phyloP scores from a whole-genome alignment of 2,888 invertebrate species.

The Rapana venosa region DNA sequence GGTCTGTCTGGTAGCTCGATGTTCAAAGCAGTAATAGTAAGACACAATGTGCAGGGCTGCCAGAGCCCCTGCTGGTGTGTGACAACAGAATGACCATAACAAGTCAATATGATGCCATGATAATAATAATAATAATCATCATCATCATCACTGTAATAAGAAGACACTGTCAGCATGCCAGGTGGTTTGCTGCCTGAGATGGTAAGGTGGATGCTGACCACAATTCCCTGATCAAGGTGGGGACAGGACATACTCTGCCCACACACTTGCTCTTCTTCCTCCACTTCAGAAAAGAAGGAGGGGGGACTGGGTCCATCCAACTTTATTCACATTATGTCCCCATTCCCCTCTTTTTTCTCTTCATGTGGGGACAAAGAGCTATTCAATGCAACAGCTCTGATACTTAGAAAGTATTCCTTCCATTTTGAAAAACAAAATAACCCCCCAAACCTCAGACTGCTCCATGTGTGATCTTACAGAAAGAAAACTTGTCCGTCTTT shows the following conservation, averaged over 20 bases:
- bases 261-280: neutral
- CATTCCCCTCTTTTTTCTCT: neutral
- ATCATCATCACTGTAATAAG: too few species aligned
- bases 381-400: neutral
- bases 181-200: slow-evolving; percentile 35
- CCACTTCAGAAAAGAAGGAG: neutral
- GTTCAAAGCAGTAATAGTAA: neutral
- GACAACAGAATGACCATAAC: slow-evolving; percentile 8
- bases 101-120: neutral
- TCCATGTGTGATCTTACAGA: too few species aligned
- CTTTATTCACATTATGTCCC: neutral
- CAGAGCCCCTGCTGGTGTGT: neutral
- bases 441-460: neutral
- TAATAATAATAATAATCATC: neutral
- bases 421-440: neutral
- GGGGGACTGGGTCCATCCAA: neutral
- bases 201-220: slow-evolving; percentile 11
- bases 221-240: neutral
- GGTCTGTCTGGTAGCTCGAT: neutral
- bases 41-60: slow-evolving; percentile 14
- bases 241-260: neutral
- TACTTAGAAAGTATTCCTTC: too few species aligned
- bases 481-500: too few species aligned
- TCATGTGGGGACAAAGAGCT: neutral
- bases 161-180: slow-evolving; percentile 30